phyloP scores from a whole-genome alignment of 2,113 vertebrate species.

The Lepus timidus region DNA sequence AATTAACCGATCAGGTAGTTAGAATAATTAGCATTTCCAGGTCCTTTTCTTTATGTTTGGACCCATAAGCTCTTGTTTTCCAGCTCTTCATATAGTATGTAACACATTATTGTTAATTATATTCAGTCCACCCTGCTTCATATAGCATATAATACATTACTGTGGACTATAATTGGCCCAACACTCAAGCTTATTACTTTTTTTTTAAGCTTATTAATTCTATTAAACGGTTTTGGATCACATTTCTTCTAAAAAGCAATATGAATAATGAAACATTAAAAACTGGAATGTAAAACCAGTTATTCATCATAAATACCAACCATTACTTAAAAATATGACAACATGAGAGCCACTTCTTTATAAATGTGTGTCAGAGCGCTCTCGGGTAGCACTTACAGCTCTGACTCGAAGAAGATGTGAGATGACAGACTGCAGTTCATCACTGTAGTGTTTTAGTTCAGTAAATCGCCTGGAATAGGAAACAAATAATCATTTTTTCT shows the following conservation, averaged over 20 bases:
- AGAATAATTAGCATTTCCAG: no score
- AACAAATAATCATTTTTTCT: conserved; percentile 83
- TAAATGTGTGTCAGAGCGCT: background rate
- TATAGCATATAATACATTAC: no score
- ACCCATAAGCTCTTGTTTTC: no score
- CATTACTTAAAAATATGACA: conserved; percentile 3
- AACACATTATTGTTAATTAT: no score
- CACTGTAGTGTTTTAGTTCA: conserved; percentile 95
- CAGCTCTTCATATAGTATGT: no score
- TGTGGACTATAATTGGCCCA: no score
- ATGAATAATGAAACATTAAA: conserved; percentile 14
- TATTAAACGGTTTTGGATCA: no score
- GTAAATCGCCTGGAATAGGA: conserved; percentile 92
- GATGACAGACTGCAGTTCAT: conserved; percentile 95
- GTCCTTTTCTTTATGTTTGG: no score
- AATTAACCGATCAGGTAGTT: no score
- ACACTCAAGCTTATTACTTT: no score
- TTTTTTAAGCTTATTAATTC: no score
- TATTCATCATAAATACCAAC: background rate
- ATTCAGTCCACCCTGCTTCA: no score
- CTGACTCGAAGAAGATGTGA: conserved; percentile 95
- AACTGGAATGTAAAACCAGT: conserved; percentile 48
- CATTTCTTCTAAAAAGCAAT: background rate
- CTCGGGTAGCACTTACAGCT: conserved; percentile 91
- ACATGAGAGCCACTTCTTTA: background rate